Evolutionary conservation across 2,797 vertebrate genomes (phyloP).

Genomic region (Malurus splendens): DNA sequence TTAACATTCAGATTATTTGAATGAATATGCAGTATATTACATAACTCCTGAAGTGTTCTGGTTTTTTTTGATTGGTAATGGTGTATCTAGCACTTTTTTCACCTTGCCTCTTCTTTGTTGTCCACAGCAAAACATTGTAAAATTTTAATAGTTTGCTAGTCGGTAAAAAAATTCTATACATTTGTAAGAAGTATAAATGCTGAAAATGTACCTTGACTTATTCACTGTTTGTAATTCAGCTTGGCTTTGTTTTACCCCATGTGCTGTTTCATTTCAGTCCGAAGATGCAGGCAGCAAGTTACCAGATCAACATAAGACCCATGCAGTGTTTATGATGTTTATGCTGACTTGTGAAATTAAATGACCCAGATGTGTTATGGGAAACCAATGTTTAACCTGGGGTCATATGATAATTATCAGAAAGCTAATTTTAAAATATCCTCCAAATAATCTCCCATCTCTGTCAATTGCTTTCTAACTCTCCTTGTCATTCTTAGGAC

Average conservation of each 20-base stretch:
- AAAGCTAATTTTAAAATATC: background rate
- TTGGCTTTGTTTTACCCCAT: background rate
- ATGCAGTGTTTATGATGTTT: background rate
- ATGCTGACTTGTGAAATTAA: background rate
- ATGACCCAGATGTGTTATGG: background rate
- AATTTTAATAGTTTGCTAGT: background rate
- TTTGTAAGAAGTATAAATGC: background rate
- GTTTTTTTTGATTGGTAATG: background rate
- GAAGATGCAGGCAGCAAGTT: background rate
- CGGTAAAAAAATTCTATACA: background rate
- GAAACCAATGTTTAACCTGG: background rate
- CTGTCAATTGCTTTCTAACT: background rate
- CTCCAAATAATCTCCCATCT: background rate
- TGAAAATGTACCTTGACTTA: background rate
- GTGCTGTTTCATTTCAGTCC: background rate
- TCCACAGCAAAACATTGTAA: background rate
- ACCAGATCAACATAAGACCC: background rate
- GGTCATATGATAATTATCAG: background rate
- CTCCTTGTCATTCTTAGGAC: background rate
- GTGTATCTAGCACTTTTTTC: background rate
- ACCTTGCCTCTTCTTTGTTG: background rate
- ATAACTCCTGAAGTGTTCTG: background rate
- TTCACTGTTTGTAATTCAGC: background rate
- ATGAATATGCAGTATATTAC: background rate
- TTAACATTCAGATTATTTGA: background rate